Percentiles rank a stretch among this genome's conserved stretches.
These are phyloP conservation scores for Leptopilina boulardi DNA, from an alignment of 1,140 invertebrate genomes.

Conservation along the genomic window DNA sequence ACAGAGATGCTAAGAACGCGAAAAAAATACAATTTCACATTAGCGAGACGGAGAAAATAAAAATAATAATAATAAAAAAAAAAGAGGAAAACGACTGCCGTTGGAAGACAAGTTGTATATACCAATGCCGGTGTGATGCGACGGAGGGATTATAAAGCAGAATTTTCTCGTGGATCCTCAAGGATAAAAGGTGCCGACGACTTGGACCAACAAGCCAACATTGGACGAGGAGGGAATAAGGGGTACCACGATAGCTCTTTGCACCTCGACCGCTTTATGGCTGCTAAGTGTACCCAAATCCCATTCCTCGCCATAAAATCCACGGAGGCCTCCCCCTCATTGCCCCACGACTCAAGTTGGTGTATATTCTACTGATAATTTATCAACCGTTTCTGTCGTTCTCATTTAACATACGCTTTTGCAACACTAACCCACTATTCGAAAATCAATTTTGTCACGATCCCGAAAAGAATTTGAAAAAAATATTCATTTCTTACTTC, in stretches of 20 bases:
- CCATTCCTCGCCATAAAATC: constrained; percentile 69
- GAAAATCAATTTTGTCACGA: not conserved
- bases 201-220: constrained; percentile 51
- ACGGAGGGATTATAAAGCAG: constrained; percentile 57
- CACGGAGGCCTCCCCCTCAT: constrained; percentile 48
- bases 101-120: constrained; percentile 1
- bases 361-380: constrained; percentile 43
- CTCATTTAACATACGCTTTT: not conserved
- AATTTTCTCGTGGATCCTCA: constrained; percentile 57
- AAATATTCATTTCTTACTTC: too few relatives aligned
- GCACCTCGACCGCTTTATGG: constrained; percentile 70
- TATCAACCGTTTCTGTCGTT: constrained; percentile 31
- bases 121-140: constrained; percentile 36
- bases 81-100: constrained; percentile 21
- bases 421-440: not conserved
- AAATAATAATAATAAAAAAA: too few relatives aligned
- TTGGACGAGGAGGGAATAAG: too few relatives aligned
- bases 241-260: constrained; percentile 66
- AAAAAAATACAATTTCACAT: constrained; percentile 31
- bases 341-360: too few relatives aligned
- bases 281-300: constrained; percentile 71
- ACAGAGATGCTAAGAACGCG: not conserved
- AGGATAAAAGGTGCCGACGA: constrained; percentile 67
- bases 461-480: too few relatives aligned
- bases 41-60: constrained; percentile 25